Conservation (phyloP, 1,140 invertebrate species). For the Ctenoplectra terminalis region DNA sequence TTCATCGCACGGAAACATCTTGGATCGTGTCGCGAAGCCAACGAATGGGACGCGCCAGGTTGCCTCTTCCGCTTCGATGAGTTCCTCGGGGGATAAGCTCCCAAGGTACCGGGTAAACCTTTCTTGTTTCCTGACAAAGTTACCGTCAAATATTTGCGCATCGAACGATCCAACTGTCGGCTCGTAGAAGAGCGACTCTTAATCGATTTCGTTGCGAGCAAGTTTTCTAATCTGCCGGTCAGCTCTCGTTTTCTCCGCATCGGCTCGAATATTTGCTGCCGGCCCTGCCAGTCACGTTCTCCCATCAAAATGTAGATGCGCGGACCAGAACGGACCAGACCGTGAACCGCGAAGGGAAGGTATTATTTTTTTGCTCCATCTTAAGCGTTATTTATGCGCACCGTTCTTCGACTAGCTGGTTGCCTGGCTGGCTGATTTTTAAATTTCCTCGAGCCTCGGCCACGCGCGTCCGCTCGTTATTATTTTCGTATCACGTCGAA, state of each 20-base stretch:
- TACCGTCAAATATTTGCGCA: constrained; percentile 17
- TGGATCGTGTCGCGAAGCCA: constrained; percentile 19
- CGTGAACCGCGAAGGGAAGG: too few species aligned
- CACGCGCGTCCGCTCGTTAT: constrained; percentile 4
- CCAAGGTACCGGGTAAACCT: constrained; percentile 31
- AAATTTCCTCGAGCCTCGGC: too few species aligned
- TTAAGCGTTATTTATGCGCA: too few species aligned
- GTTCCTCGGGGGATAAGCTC: constrained; percentile 32
- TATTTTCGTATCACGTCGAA: constrained; percentile 33
- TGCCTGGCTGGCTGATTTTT: too few species aligned
- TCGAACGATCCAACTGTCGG: constrained; percentile 21
- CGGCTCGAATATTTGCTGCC: neutral
- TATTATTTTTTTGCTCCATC: too few species aligned
- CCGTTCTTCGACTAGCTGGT: too few species aligned
- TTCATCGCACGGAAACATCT: constrained; percentile 23
- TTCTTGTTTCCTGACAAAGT: constrained; percentile 30
- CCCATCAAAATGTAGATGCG: too few species aligned
- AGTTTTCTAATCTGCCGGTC: constrained; percentile 14
- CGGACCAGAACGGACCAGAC: too few species aligned
- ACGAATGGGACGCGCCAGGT: neutral
- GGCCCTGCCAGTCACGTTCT: neutral
- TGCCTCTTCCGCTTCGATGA: constrained; percentile 26
- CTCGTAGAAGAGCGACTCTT: neutral
- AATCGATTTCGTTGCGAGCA: constrained; percentile 16
- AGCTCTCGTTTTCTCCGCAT: too few species aligned